These are phyloP conservation scores for Dipodomys ordii DNA, from an alignment of 2,113 vertebrate genomes.

Conservation along the genomic window DNA sequence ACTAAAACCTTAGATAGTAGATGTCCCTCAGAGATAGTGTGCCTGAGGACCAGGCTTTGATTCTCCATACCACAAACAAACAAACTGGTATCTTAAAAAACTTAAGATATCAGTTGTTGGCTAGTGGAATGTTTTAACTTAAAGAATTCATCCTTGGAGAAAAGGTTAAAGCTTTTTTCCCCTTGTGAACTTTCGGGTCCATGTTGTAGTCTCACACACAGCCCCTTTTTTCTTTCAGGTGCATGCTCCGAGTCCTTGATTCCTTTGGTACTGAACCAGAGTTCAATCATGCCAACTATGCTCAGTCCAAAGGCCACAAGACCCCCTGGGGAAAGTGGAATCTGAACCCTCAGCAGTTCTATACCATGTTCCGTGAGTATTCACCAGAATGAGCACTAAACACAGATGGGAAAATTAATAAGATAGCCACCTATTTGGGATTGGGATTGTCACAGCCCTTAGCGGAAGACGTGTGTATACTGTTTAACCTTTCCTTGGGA, in stretches of 20 bases:
- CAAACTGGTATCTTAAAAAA: too few species aligned
- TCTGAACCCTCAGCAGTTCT: conserved; percentile 99
- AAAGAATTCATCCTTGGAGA: neutral
- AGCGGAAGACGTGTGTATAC: neutral
- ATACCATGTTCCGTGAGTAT: conserved; percentile 99
- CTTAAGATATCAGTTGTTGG: neutral
- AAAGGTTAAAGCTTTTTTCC: neutral
- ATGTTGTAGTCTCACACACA: neutral
- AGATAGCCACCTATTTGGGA: neutral
- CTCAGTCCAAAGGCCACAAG: conserved; percentile 98
- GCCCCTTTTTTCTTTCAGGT: conserved; percentile 86
- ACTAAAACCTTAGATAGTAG: neutral
- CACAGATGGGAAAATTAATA: neutral
- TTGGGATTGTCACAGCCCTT: neutral
- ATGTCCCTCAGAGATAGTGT: neutral
- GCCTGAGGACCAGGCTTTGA: neutral
- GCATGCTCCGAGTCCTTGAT: conserved; percentile 97
- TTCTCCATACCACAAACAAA: too few species aligned
- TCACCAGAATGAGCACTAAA: neutral
- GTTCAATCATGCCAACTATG: conserved; percentile 98
- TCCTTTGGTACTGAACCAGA: conserved; percentile 99
- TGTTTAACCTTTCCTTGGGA: neutral
- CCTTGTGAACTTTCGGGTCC: neutral
- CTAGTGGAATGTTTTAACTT: neutral
- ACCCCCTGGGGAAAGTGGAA: conserved; percentile 99